Evolutionary conservation across 2,888 invertebrate genomes (phyloP), one percentile per base, ranked within the genome.

Genomic region (Axea sp.): DNA sequence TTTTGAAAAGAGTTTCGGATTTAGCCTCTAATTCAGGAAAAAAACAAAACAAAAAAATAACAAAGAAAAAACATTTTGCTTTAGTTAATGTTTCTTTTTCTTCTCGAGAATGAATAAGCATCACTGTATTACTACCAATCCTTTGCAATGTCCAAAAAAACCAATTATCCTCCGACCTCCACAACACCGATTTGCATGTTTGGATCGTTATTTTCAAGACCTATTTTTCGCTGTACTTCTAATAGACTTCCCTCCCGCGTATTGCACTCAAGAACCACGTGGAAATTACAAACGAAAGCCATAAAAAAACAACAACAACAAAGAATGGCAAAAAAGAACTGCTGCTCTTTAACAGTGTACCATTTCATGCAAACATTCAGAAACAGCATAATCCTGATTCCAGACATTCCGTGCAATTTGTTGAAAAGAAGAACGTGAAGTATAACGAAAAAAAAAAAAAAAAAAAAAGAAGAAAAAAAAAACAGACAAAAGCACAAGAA

Each of bases 241-340:
- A 55, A 31, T 41, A 41, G 31, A 41, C 7, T 19, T 28, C 30
- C n/a, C 19, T 8, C 5, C 12, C 6, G 9, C 22, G n/a, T 11
- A 22, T 22, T 22, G 6, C 35, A 31, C 26, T 59, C 43, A 35
- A 33, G 31, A 57, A 30, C 24, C 33, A 43, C 24, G 43, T 45
- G 43, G 14, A 59, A 59, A 59, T 59, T 59, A 59, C 43, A 59
- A 59, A 45, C 57, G 57, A 59, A 43, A 59, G 57, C 57, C 43
- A 43, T 33, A 43, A 59, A 59, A 57, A 41, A 57, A 22, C 15
- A 41, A 57, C 41, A 41, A 12, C 7, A 3, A 26, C 1, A 31
- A 45, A 45, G 45, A 33, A 30, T 19, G 9, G n/a, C 0, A 45
- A 7, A n/a, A 3, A 39, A 39, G 39, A 33, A 24, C 39, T 9